Evolutionary conservation across 92 coral and sea anemone species (phyloP).

Genomic region (Bergia sp.): DNA sequence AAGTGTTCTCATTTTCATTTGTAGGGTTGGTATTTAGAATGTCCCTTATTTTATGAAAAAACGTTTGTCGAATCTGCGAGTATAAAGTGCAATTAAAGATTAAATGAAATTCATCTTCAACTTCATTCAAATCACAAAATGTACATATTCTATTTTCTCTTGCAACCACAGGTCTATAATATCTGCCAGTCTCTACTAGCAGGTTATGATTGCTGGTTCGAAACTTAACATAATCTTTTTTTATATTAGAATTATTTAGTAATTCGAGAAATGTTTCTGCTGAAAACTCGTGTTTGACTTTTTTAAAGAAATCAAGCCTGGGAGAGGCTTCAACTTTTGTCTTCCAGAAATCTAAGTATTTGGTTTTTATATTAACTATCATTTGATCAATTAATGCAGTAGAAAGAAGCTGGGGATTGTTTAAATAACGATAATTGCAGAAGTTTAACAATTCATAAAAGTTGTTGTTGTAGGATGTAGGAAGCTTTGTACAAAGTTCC

Average conservation of each 20-base stretch:
- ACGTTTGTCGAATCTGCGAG: conserved; percentile 9
- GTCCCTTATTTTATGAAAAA: conserved; percentile 17
- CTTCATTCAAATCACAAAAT: conserved; percentile 15
- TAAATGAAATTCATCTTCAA: conserved; percentile 21
- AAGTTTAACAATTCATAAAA: no score
- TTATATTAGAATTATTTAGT: neutral
- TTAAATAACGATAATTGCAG: no score
- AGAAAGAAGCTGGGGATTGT: no score
- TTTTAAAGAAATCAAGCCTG: no score
- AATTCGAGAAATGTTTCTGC: no score
- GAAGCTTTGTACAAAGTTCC: no score
- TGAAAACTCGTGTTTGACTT: no score
- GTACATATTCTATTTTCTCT: conserved; percentile 25
- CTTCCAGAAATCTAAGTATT: no score
- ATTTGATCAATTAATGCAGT: no score
- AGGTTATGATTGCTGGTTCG: conserved; percentile 26
- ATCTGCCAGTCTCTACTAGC: conserved; percentile 21
- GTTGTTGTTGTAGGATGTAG: no score
- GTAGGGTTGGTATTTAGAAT: conserved; percentile 7
- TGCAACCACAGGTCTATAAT: conserved; percentile 19
- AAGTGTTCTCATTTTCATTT: conserved; percentile 20
- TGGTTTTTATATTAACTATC: no score
- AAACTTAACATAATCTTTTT: conserved; percentile 4
- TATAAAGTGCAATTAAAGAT: conserved; percentile 10
- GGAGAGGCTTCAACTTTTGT: no score